Evolutionary conservation across 2,797 vertebrate species (phyloP).

Genomic region (Neopelma chrysocephalum): DNA sequence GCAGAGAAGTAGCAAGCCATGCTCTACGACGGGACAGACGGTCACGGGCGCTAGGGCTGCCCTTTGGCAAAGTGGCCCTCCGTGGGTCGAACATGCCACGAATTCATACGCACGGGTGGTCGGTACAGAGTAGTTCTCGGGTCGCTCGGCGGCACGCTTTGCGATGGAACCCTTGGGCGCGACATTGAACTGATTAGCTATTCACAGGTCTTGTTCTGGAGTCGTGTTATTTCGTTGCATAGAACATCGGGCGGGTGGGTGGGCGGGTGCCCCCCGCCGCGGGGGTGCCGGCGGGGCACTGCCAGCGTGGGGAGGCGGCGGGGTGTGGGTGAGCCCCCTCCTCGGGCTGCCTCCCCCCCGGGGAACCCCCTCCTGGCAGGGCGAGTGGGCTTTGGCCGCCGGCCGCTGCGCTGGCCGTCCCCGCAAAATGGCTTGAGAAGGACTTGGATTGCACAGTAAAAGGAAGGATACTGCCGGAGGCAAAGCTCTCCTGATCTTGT

Average conservation of each 20-base stretch:
- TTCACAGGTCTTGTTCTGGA: constrained; percentile 82
- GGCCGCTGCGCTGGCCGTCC: constrained; percentile 25
- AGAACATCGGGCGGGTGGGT: constrained; percentile 94
- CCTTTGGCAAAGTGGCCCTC: constrained; percentile 93
- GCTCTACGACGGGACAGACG: constrained; percentile 90
- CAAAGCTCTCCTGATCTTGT: constrained; percentile 81
- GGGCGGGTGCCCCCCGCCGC: constrained; percentile 79
- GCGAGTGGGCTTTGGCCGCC: background rate
- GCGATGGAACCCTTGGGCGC: constrained; percentile 83
- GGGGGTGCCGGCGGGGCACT: constrained; percentile 25
- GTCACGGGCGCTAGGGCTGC: constrained; percentile 87
- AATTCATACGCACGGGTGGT: constrained; percentile 88
- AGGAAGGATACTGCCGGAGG: constrained; percentile 83
- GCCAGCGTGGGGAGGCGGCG: background rate
- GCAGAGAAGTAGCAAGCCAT: constrained; percentile 93
- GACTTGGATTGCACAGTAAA: constrained; percentile 83
- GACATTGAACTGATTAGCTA: constrained; percentile 86
- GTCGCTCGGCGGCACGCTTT: constrained; percentile 77
- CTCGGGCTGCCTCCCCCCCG: background rate
- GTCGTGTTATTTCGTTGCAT: constrained; percentile 94
- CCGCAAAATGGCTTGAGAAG: constrained; percentile 79
- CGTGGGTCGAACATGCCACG: constrained; percentile 91
- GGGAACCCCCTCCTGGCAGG: constrained; percentile 11
- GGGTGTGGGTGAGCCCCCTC: background rate
- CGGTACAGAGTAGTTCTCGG: constrained; percentile 85